Evolutionary conservation across 2,888 invertebrate genomes (phyloP), one percentile per base, ranked within the genome.

Genomic region (Schizaphis graminum): DNA sequence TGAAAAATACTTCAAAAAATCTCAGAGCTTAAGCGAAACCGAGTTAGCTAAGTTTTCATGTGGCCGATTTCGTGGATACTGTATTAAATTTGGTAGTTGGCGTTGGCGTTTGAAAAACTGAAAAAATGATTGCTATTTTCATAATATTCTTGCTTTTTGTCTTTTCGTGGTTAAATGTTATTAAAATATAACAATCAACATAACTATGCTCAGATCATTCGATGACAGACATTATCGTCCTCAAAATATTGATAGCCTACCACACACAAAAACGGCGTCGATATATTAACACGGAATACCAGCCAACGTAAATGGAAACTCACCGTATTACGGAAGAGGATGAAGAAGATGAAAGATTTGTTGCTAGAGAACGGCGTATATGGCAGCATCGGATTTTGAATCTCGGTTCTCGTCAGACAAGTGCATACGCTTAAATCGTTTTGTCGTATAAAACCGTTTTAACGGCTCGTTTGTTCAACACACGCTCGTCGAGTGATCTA

Each of bases 381-480:
- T 67, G 35, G 49, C 8, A 10, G 28, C 41, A 47, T 90, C 0
- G 28, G 67, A 21, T 92, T 86, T 61, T 47, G 86, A 92, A 92
- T 85, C 57, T 86, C 24, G 21, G 35, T 28, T 88, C 44, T 44
- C 41, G 11, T 49, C 35, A 56, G 84, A 89, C 53, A n/a, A 93
- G 77, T 5, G 7, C 24, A 7, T 44, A n/a, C 24, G 8, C 35
- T 11, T 11, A 92, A 86, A 92, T 21, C 91, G 57, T 89, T 89
- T 93, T 77, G 93, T 56, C 44, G 44, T 93, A 84, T 89, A 77
- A 93, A 77, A 77, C 44, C 44, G 44, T 89, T 89, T 89, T 84
- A 93, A 93, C 41, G 44, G 56, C 44, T 53, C 26, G 77, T 77
- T 56, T n/a, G 53, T 56, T n/a, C 24, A 53, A 41, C 44, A 5